Percentiles rank a stretch among this genome's conserved stretches.
Conservation (phyloP, 2,797 vertebrate genomes). For the Gallirallus australis region DNA sequence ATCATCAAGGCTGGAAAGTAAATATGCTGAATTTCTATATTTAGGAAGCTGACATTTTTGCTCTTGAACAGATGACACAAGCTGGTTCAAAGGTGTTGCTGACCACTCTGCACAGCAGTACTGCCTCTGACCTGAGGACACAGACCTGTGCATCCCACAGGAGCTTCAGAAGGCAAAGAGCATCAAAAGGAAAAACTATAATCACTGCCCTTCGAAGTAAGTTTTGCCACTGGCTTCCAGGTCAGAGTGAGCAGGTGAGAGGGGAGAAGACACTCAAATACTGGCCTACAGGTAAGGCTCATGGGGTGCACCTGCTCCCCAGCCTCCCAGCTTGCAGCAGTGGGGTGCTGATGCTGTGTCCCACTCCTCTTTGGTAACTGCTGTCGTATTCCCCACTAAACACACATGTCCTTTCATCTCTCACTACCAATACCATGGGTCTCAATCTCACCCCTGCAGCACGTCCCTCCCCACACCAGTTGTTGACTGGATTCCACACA, state of each 20-base stretch:
- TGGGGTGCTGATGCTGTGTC: background rate
- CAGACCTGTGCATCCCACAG: background rate
- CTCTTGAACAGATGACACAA: slow-evolving; percentile 22
- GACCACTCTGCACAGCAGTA: background rate
- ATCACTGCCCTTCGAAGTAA: background rate
- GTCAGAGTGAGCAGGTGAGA: background rate
- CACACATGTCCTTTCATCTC: background rate
- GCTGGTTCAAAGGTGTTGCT: background rate
- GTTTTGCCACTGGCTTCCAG: background rate
- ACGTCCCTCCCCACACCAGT: background rate
- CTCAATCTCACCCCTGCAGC: background rate
- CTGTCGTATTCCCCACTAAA: fast-evolving
- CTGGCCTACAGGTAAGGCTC: background rate
- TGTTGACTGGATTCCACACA: background rate
- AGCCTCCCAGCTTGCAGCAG: background rate
- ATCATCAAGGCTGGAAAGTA: slow-evolving; percentile 30
- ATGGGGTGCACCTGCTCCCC: background rate
- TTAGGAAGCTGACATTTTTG: slow-evolving; percentile 51
- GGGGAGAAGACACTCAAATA: background rate
- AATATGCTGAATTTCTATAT: slow-evolving; percentile 42
- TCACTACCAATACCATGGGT: fast-evolving
- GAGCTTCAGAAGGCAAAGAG: background rate
- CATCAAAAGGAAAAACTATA: background rate
- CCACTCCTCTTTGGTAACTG: background rate
- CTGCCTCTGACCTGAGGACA: background rate